A percentile compares a stretch with the other conserved stretches of the same genome.
phyloP scores from a whole-genome alignment of 2,797 vertebrate species.

The Luscinia luscinia region DNA sequence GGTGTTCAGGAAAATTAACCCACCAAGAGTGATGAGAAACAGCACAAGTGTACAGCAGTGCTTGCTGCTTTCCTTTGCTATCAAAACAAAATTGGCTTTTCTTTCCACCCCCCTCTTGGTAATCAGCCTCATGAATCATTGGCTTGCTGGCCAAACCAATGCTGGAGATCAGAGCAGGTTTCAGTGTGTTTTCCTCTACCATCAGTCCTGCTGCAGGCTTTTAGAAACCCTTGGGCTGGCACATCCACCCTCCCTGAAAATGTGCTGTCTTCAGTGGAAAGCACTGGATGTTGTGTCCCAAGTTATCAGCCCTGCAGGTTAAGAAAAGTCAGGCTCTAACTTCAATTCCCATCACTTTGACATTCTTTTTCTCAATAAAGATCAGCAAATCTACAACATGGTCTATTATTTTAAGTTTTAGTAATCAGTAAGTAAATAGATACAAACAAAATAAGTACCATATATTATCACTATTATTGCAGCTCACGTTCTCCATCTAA shows the following conservation, averaged over 20 bases:
- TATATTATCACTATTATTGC: neutral
- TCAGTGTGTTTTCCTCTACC: neutral
- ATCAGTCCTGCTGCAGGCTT: neutral
- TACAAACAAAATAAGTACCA: neutral
- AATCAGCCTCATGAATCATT: fast-evolving
- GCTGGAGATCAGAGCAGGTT: neutral
- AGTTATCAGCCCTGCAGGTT: neutral
- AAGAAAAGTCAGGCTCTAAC: neutral
- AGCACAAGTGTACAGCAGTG: neutral
- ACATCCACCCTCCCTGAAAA: neutral
- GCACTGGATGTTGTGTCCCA: fast-evolving
- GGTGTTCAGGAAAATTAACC: neutral
- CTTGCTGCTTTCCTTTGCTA: neutral
- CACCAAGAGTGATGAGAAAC: neutral
- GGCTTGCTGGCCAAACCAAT: neutral
- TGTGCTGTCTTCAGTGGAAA: fast-evolving
- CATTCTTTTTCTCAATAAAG: neutral
- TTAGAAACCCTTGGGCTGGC: neutral
- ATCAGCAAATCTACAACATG: neutral
- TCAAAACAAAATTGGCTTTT: neutral
- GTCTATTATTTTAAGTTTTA: neutral
- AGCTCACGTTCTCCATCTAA: neutral
- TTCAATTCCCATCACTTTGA: neutral
- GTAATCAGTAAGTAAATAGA: neutral
- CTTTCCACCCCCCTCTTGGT: neutral